Conservation (phyloP, 2,113 vertebrate species). For the Baryphthengus martii region DNA sequence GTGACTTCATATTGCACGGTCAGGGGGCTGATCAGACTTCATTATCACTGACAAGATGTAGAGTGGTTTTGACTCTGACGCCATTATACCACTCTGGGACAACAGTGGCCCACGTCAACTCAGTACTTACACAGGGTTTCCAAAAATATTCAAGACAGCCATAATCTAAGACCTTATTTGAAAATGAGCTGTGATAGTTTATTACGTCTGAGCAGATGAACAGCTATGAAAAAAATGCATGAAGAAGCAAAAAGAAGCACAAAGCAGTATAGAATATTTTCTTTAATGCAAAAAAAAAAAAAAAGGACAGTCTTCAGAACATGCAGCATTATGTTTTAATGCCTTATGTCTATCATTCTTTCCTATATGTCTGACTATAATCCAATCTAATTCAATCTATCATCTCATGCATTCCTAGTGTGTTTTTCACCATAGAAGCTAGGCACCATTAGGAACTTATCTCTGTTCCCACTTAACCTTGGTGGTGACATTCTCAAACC, state of each 20-base stretch:
- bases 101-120: not conserved
- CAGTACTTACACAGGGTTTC: not conserved
- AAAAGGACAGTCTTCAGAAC: not conserved
- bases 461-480: conserved; percentile 14
- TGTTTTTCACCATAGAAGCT: not conserved
- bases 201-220: not conserved
- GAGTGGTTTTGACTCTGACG: not conserved
- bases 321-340: not conserved
- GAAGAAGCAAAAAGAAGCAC: not conserved
- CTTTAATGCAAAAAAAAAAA: not conserved
- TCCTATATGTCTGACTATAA: not conserved
- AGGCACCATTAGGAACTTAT: conserved; percentile 24
- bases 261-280: not conserved
- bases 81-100: not conserved
- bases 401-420: conserved; percentile 23
- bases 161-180: not conserved
- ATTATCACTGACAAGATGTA: not conserved
- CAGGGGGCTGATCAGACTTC: not conserved
- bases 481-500: conserved; percentile 1
- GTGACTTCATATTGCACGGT: not conserved
- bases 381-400: not conserved
- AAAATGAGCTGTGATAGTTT: not conserved
- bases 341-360: not conserved
- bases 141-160: not conserved
- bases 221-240: not conserved